Percentiles rank a stretch among this genome's conserved stretches.
Conservation (phyloP, 2,113 vertebrate species). For the Podocnemis expansa region DNA sequence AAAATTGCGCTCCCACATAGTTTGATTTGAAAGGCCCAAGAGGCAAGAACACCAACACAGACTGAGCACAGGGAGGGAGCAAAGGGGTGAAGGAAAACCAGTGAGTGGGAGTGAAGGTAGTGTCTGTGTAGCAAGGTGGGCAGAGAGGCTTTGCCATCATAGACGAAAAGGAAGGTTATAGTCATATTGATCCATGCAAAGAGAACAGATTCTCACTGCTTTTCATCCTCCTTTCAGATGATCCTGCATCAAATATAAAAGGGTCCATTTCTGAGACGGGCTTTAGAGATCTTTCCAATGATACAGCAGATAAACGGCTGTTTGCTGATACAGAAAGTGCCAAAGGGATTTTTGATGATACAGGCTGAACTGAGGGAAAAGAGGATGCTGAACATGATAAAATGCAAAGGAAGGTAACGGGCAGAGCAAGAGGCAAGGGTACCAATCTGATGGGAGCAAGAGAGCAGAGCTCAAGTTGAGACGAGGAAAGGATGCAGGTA, state of each 20-base stretch:
- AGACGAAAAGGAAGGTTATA: conserved; percentile 62
- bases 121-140: background rate
- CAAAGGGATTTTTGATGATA: conserved; percentile 74
- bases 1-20: background rate
- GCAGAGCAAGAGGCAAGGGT: conserved; percentile 45
- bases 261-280: conserved; percentile 67
- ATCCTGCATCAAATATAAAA: conserved; percentile 73
- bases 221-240: conserved; percentile 74
- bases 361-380: conserved; percentile 54
- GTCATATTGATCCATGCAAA: conserved; percentile 71
- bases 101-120: background rate
- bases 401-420: conserved; percentile 6
- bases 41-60: background rate
- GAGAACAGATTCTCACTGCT: conserved; percentile 58
- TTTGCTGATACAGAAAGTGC: conserved; percentile 70
- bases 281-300: conserved; percentile 70
- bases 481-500: rapidly evolving
- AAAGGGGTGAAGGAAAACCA: background rate
- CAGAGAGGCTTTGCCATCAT: conserved; percentile 33
- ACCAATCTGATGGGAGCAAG: background rate
- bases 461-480: background rate
- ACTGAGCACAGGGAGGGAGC: background rate
- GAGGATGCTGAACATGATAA: conserved; percentile 59
- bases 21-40: rapidly evolving
- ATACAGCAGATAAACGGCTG: conserved; percentile 66